phyloP scores from a whole-genome alignment of 2,113 vertebrate species.

The Charadrius vociferus region DNA sequence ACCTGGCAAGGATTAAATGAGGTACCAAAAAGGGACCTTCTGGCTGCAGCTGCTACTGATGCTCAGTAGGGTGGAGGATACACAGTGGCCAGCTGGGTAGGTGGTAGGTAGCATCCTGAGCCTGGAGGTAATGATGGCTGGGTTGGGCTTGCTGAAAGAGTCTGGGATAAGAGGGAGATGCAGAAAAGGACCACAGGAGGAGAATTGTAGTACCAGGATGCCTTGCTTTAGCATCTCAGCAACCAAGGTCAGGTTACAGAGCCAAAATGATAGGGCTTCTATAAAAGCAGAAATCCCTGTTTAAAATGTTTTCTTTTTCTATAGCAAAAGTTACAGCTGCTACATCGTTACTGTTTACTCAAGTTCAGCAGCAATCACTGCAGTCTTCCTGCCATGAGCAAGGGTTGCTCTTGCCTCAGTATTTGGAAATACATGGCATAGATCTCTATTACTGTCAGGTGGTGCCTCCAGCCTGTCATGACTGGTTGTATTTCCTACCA shows the following conservation, averaged over 20 bases:
- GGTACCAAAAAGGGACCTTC: not conserved
- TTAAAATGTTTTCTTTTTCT: not conserved
- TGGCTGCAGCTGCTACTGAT: not conserved
- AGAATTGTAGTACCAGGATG: not conserved
- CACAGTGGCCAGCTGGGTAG: not conserved
- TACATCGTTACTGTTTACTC: not conserved
- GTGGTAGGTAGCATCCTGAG: not conserved
- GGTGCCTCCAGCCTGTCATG: not conserved
- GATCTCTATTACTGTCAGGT: not conserved
- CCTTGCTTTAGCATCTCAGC: not conserved
- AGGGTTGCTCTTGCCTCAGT: not conserved
- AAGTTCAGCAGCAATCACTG: not conserved
- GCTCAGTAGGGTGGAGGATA: not conserved
- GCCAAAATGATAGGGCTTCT: not conserved
- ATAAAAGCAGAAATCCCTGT: not conserved
- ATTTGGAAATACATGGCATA: not conserved
- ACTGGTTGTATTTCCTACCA: not conserved
- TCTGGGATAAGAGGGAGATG: not conserved
- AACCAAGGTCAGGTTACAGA: not conserved
- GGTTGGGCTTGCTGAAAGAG: not conserved
- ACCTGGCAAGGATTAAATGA: not conserved
- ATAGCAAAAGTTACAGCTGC: not conserved
- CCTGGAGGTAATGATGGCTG: not conserved
- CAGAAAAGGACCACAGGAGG: not conserved
- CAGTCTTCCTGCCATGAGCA: not conserved